Evolutionary conservation across 2,888 invertebrate genomes (phyloP).

Genomic region (Cantharis lateralis): DNA sequence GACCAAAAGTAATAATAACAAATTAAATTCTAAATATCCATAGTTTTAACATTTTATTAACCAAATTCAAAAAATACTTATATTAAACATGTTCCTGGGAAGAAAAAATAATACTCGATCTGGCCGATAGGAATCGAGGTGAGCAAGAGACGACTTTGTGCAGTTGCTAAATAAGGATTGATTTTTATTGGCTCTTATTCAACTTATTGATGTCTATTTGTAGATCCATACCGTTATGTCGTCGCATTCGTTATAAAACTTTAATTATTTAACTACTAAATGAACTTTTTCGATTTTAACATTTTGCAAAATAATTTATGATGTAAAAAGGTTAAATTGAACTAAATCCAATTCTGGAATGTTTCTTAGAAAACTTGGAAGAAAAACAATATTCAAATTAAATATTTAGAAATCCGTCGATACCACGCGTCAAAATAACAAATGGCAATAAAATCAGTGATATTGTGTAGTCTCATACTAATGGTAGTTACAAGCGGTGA

Average conservation of each 20-base stretch:
- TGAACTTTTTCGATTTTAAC: not conserved
- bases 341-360: not conserved
- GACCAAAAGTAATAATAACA: not conserved
- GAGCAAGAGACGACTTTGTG: conserved; percentile 3
- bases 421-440: not conserved
- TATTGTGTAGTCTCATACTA: not conserved
- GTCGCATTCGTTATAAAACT: not conserved
- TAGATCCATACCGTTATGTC: conserved; percentile 12
- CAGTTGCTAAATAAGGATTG: conserved; percentile 32
- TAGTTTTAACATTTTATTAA: not conserved
- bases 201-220: conserved; percentile 27
- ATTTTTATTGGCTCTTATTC: conserved; percentile 15
- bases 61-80: not conserved
- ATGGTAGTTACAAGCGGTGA: not conserved
- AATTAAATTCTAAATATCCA: not conserved
- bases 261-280: not conserved
- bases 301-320: not conserved
- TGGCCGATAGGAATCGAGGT: not conserved
- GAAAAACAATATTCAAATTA: not conserved
- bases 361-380: not conserved
- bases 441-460: not conserved
- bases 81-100: not conserved
- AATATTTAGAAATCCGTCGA: not conserved
- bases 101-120: not conserved
- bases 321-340: not conserved